Percentiles rank a stretch among this genome's conserved stretches.
Conservation (phyloP, 2,888 invertebrate genomes). For the Heliconius ethilla region DNA sequence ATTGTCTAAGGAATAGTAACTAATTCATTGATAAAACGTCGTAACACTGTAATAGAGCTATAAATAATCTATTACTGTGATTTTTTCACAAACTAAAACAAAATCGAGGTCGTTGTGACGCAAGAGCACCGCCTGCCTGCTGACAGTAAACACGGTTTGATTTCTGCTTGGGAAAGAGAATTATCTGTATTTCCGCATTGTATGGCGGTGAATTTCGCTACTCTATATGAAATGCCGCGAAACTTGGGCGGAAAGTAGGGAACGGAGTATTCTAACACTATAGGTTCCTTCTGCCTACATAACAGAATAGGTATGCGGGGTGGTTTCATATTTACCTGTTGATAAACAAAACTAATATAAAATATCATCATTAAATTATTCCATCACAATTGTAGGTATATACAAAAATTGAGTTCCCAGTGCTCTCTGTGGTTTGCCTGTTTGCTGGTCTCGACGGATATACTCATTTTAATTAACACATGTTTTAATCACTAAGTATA, state of each 20-base stretch:
- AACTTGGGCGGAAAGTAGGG: neutral
- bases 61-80: no score
- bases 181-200: no score
- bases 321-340: neutral
- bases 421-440: constrained; percentile 67
- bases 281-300: neutral
- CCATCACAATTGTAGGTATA: neutral
- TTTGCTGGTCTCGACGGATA: constrained; percentile 46
- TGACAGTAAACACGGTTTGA: no score
- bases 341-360: neutral
- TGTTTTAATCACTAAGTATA: constrained; percentile 5
- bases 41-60: no score
- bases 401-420: constrained; percentile 9
- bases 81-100: no score
- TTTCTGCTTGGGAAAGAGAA: no score
- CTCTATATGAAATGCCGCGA: neutral
- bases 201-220: neutral
- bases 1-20: no score
- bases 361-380: neutral
- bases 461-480: neutral
- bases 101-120: no score
- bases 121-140: no score
- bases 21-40: no score
- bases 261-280: neutral
- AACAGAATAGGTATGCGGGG: neutral